phyloP scores from a whole-genome alignment of 2,113 vertebrate genomes.

The Gallinago media region DNA sequence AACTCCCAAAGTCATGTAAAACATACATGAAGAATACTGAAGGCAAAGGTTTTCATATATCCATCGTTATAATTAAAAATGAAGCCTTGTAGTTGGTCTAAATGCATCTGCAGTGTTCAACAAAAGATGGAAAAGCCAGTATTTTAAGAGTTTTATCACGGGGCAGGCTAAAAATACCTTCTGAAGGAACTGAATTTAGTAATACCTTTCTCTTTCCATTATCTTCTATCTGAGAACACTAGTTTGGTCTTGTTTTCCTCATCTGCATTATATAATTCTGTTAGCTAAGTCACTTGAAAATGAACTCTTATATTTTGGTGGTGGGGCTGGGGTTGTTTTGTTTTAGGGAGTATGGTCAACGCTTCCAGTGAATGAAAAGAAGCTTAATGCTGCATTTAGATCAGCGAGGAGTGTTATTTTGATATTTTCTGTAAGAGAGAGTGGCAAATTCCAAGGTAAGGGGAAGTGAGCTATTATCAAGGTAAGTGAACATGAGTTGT shows the following conservation, averaged over 20 bases:
- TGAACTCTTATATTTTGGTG: background rate
- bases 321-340: background rate
- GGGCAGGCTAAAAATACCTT: background rate
- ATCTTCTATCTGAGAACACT: background rate
- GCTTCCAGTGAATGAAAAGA: constrained; percentile 97
- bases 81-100: background rate
- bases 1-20: background rate
- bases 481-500: background rate
- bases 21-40: background rate
- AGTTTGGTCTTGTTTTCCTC: background rate
- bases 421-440: constrained; percentile 96
- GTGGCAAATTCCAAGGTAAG: constrained; percentile 99
- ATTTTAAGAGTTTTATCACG: background rate
- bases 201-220: background rate
- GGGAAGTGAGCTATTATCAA: background rate
- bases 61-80: background rate
- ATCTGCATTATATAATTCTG: background rate
- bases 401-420: constrained; percentile 93
- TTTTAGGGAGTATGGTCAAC: constrained; percentile 98
- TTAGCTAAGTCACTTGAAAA: background rate
- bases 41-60: background rate
- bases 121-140: background rate
- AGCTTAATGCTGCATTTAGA: constrained; percentile 94
- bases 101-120: background rate
- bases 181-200: background rate